Conservation (phyloP, 35 echinoderm and acorn worm genomes). For the Patiria miniata region DNA sequence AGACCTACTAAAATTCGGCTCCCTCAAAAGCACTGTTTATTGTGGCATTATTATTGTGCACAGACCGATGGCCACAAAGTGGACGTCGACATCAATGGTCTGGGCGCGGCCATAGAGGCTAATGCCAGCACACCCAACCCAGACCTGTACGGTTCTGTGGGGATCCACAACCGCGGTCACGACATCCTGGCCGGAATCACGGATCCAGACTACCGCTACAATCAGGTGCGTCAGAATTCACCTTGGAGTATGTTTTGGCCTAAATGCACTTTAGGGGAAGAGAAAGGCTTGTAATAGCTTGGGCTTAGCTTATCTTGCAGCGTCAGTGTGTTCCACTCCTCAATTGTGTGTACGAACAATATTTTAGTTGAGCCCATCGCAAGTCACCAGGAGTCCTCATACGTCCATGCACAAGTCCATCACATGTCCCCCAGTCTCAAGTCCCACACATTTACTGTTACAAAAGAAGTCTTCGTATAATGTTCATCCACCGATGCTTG, state of each 20-base stretch:
- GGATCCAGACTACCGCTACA: constrained; percentile 45
- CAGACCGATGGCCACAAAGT: neutral
- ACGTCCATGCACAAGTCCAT: too few relatives aligned
- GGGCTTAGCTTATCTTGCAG: neutral
- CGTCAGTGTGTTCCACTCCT: neutral
- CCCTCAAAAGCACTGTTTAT: too few relatives aligned
- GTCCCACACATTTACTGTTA: neutral
- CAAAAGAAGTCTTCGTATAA: neutral
- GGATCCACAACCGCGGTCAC: constrained; percentile 45
- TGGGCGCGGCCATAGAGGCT: constrained; percentile 47
- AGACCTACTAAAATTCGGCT: too few relatives aligned
- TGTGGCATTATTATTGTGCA: too few relatives aligned
- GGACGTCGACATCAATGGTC: constrained; percentile 31
- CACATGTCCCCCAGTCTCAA: neutral
- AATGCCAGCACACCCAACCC: constrained; percentile 44
- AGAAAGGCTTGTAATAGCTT: neutral
- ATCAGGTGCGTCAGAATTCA: constrained; percentile 20
- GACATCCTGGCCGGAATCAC: constrained; percentile 32
- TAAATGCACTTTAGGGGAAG: neutral
- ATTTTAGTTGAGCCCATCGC: neutral
- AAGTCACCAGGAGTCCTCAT: too few relatives aligned
- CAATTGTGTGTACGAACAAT: neutral
- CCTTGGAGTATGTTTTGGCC: neutral
- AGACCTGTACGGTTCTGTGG: constrained; percentile 43
- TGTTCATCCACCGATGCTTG: neutral